Evolutionary conservation across 2,113 vertebrate genomes (phyloP), one percentile per base, ranked within the genome.

Genomic region (Mirza zaza): DNA sequence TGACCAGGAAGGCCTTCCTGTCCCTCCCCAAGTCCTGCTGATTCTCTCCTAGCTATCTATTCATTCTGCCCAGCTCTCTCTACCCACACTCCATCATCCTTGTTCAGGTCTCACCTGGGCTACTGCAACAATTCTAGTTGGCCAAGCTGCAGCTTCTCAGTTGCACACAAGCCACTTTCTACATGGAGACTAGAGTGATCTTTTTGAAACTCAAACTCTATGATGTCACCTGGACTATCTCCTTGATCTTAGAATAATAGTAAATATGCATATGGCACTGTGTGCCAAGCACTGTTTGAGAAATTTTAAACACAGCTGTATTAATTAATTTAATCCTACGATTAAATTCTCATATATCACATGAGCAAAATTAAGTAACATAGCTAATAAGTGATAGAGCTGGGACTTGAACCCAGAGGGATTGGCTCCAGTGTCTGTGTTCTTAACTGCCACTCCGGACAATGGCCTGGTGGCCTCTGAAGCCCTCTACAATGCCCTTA

Each of bases 171-270:
- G 10, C 39, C 25, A 9, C 48, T n/a, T 80, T 81, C 84, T 25
- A 29, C 50, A 0, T 0, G 0, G 50, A 63, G 27, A 32, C 7
- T 50, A 59, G n/a, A 42, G 59, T 15, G 25, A n/a, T 39, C 15
- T 57, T 57, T 57, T 34, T 15, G 29, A 61, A 94, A 68, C 34
- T 29, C 27, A 67, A 55, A 32, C 48, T 11, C n/a, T 3, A 45
- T 14, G 32, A 12, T 21, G 13, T 34, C 36, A 36, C 55, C 36
- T 83, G 27, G 12, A 0, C n/a, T 15, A 14, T 79, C 32, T 12
- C 55, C 21, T 25, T 61, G 61, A 50, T 50, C 52, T 34, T 59
- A 83, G 61, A 48, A 79, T 29, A 32, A 39, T 11, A 63, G 65
- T n/a, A 77, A 18, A 57, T 42, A 45, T 15, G 39, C 50, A 29